Evolutionary conservation across 2,888 invertebrate species (phyloP).

Genomic region (Chrysopilus asiliformis): DNA sequence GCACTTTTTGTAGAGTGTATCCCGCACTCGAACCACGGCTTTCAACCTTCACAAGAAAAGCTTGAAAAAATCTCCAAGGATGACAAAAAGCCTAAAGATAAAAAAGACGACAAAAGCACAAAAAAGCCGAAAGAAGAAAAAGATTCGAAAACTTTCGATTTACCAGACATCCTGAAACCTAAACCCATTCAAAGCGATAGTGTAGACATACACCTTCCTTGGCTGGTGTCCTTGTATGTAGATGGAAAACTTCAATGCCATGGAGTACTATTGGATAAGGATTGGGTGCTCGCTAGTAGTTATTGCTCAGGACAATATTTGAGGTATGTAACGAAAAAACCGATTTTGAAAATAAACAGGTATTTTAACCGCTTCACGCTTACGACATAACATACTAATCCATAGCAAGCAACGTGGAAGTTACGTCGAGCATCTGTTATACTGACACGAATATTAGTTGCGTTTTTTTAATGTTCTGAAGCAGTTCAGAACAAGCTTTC

Average conservation of each 20-base stretch:
- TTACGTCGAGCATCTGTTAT: too few species aligned
- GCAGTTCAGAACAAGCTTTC: too few species aligned
- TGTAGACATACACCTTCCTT: slow-evolving; percentile 42
- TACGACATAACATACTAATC: too few species aligned
- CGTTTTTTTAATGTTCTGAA: too few species aligned
- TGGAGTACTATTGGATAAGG: slow-evolving; percentile 49
- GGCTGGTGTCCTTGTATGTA: slow-evolving; percentile 58
- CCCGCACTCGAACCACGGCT: slow-evolving; percentile 17
- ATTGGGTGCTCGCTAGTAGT: slow-evolving; percentile 51
- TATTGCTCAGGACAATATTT: slow-evolving; percentile 36
- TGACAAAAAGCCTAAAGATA: background rate
- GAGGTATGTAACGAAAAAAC: too few species aligned
- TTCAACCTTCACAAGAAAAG: slow-evolving; percentile 9
- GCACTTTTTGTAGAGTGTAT: slow-evolving; percentile 30
- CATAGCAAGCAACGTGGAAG: too few species aligned
- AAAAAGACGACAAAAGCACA: background rate
- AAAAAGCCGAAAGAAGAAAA: background rate
- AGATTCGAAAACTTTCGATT: background rate
- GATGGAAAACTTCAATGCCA: slow-evolving; percentile 57
- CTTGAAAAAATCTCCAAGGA: background rate
- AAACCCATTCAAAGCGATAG: background rate
- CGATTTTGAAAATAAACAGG: too few species aligned
- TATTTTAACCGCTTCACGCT: too few species aligned
- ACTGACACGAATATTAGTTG: too few species aligned
- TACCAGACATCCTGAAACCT: background rate